Conservation (phyloP, 2,113 vertebrate species). For the Rhipidura dahli region DNA sequence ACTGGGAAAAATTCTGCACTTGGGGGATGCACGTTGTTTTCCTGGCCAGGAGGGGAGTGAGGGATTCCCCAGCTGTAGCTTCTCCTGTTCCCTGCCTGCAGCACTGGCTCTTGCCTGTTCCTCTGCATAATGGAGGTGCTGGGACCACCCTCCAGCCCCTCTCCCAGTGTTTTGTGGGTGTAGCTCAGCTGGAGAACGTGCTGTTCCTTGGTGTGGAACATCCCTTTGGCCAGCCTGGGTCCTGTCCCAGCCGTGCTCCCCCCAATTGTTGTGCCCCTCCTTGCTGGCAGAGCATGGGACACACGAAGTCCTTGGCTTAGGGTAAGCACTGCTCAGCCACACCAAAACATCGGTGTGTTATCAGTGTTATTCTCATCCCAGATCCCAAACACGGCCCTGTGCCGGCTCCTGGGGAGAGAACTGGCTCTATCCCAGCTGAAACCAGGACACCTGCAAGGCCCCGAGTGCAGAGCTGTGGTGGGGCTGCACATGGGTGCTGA, state of each 20-base stretch:
- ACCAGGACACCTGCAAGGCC: not conserved
- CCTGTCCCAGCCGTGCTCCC: not conserved
- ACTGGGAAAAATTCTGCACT: not conserved
- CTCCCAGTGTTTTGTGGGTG: not conserved
- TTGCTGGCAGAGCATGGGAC: not conserved
- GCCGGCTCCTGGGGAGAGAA: not conserved
- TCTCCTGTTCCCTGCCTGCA: not conserved
- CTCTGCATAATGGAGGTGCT: not conserved
- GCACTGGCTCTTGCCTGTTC: not conserved
- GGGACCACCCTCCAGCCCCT: not conserved
- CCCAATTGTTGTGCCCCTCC: not conserved
- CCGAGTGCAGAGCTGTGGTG: fast-evolving
- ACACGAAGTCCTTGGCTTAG: not conserved
- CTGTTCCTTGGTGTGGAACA: not conserved
- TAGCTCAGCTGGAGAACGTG: not conserved
- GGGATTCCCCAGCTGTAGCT: not conserved
- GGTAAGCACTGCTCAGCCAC: not conserved
- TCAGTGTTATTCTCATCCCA: not conserved
- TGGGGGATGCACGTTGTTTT: not conserved
- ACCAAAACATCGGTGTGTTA: not conserved
- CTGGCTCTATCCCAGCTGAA: not conserved
- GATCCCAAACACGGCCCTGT: not conserved
- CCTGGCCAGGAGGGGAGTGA: not conserved
- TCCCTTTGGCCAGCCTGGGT: not conserved
- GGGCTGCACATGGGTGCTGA: not conserved